Evolutionary conservation across 2,113 vertebrate genomes (phyloP), one percentile per base, ranked within the genome.

Genomic region (Ochotona princeps): DNA sequence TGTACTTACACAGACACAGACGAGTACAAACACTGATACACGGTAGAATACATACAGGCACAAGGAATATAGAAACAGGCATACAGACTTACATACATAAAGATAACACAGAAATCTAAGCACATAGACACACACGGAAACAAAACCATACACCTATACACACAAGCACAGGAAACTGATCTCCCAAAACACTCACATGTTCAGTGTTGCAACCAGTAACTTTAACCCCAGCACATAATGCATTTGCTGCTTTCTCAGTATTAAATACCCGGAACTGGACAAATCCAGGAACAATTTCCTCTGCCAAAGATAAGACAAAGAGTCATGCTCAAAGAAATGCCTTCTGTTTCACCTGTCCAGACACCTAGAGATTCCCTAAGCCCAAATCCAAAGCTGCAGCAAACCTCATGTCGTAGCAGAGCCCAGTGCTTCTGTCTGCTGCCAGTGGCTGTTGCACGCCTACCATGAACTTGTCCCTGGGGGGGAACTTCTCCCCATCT

Each of bases 211-310:
- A 97, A 38, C 94, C 94, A 0, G 80, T 95, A 30, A 96, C 96
- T 93, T 91, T 98, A 21, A 98, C 1, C 1, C 97, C 95, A 78
- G 97, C 60, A 94, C 98, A 97, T 38, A 97, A 75, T 32, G 97
- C 97, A 18, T 91, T 86, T 21, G 84, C 94, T 75, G 96, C 95
- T 83, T 90, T 63, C 94, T 98, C 96, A 8, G 76, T 63, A 60
- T 98, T 98, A 76, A 97, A 96, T 12, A 95, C 97, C 61, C 95
- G 92, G 93, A 98, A 90, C 32, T 76, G 92, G 38, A 97, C 20
- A 57, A 92, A 97, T 85, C 96, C 97, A 13, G 96, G 65, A 30
- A 57, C 49, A 73, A 97, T 96, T 76, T 97, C 95, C 2, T 0
- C 96, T 97, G 25, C 72, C 72, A 80, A 86, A 30, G 23, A 70